phyloP scores from a whole-genome alignment of 2,888 invertebrate genomes.

The Habroteleia sp. region DNA sequence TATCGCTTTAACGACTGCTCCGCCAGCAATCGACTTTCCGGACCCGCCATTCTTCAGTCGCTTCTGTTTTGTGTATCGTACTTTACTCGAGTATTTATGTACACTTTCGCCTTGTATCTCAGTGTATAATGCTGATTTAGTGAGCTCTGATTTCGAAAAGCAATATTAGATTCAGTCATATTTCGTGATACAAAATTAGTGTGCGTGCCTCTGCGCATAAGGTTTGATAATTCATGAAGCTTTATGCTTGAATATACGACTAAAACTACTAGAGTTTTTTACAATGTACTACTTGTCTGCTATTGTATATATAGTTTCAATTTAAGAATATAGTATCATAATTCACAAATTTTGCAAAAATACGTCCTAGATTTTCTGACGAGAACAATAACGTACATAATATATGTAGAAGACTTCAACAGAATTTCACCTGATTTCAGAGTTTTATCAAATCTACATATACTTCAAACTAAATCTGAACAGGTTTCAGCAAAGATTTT shows the following conservation, averaged over 20 bases:
- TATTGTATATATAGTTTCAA: too few species aligned
- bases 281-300: conserved; percentile 7
- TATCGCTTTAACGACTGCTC: conserved; percentile 52
- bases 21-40: conserved; percentile 43
- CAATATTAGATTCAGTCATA: conserved; percentile 57
- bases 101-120: conserved; percentile 41
- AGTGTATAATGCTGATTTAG: conserved; percentile 50
- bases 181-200: conserved; percentile 51
- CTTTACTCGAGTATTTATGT: conserved; percentile 51
- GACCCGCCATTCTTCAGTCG: conserved; percentile 47
- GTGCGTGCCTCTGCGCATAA: conserved; percentile 37
- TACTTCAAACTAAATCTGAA: too few species aligned
- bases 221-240: conserved; percentile 44
- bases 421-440: too few species aligned
- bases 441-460: too few species aligned
- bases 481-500: too few species aligned
- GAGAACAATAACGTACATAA: too few species aligned
- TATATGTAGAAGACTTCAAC: too few species aligned
- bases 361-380: too few species aligned
- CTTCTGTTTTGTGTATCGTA: conserved; percentile 54
- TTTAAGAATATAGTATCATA: too few species aligned
- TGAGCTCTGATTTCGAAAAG: conserved; percentile 52
- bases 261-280: conserved; percentile 16
- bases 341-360: too few species aligned
- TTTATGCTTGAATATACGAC: conserved; percentile 17